phyloP scores from a whole-genome alignment of 2,888 invertebrate species.

The Leistus spinibarbis region DNA sequence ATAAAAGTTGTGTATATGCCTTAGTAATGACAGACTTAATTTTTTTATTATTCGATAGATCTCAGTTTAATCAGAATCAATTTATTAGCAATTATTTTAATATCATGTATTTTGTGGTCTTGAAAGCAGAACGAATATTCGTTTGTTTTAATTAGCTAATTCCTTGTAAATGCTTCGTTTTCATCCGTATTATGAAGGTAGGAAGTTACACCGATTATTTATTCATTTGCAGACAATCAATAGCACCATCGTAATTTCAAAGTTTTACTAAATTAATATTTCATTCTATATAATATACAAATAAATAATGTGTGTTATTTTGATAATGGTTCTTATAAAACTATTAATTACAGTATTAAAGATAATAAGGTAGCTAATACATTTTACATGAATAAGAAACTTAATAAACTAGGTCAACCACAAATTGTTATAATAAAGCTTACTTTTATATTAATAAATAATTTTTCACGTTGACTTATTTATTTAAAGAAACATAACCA shows the following conservation, averaged over 20 bases:
- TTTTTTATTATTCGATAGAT: no score
- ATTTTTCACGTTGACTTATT: no score
- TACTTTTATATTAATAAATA: neutral
- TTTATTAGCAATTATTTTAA: neutral
- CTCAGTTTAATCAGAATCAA: no score
- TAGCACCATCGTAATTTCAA: neutral
- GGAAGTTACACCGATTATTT: neutral
- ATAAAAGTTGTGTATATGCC: no score
- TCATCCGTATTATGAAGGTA: neutral
- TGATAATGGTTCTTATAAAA: neutral
- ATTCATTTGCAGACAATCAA: neutral
- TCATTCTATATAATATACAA: neutral
- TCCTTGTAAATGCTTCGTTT: neutral
- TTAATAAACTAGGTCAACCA: neutral
- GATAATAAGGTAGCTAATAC: neutral
- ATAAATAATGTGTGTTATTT: neutral
- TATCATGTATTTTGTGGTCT: neutral
- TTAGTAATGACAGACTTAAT: no score
- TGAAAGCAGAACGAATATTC: neutral
- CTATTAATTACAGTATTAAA: neutral
- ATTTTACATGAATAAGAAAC: neutral
- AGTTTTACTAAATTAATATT: neutral
- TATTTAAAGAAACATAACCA: no score
- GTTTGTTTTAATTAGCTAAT: neutral
- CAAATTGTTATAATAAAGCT: neutral